These are phyloP conservation scores for Sebastes nivosus DNA, from an alignment of 2,797 vertebrate genomes.

Conservation along the genomic window DNA sequence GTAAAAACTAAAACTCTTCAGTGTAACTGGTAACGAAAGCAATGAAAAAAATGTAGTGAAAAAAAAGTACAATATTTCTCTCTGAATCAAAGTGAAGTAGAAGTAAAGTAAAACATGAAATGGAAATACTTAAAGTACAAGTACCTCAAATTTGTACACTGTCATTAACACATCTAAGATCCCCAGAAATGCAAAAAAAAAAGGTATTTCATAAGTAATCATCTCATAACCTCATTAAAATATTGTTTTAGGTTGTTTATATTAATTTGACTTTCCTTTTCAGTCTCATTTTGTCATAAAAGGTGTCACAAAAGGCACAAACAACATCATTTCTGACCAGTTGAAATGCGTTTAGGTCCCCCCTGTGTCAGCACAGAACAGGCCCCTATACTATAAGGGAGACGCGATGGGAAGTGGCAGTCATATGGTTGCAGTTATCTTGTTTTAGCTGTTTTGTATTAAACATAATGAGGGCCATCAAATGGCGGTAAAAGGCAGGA, in stretches of 20 bases:
- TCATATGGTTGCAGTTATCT: constrained; percentile 56
- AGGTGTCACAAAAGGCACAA: not conserved
- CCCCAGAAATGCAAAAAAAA: not conserved
- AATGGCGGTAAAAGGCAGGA: constrained; percentile 22
- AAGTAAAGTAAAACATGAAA: not conserved
- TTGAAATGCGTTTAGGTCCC: not conserved
- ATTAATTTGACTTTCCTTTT: not conserved
- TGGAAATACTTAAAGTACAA: not conserved
- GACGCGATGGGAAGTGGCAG: constrained; percentile 15
- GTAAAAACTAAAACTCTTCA: not conserved
- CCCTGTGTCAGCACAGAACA: not conserved
- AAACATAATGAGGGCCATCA: constrained; percentile 37
- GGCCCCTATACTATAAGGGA: not conserved
- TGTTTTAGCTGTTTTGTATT: constrained; percentile 52
- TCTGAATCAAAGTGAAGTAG: not conserved
- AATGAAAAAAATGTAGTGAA: not conserved
- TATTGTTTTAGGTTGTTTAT: not conserved
- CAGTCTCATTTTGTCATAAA: not conserved
- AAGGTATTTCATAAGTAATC: not conserved
- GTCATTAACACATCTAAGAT: not conserved
- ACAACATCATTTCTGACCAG: not conserved
- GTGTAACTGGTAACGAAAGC: not conserved
- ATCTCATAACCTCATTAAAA: not conserved
- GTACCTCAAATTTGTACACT: not conserved
- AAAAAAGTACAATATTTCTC: not conserved